Evolutionary conservation across 1,140 invertebrate genomes (phyloP).

Genomic region (Scaptomyza montana): DNA sequence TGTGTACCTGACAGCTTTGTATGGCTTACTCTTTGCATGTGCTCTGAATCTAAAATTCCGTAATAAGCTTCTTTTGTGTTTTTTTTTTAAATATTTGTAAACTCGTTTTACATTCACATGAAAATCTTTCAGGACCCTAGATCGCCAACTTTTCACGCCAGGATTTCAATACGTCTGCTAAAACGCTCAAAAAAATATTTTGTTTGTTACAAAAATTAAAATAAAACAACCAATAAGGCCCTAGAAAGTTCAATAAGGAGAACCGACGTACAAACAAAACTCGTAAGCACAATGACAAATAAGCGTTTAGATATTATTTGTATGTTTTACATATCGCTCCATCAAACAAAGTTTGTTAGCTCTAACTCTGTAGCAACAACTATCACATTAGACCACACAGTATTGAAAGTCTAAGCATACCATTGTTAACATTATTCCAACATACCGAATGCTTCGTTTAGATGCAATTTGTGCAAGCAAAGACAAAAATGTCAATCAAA

Average conservation of each 20-base stretch:
- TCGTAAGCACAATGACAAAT: too few species aligned
- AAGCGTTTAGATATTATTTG: too few species aligned
- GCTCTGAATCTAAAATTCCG: constrained; percentile 43
- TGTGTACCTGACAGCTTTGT: constrained; percentile 47
- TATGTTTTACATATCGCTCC: too few species aligned
- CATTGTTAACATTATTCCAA: too few species aligned
- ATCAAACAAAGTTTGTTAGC: too few species aligned
- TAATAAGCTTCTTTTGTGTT: constrained; percentile 14
- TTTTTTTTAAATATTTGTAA: constrained; percentile 17
- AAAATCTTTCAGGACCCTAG: constrained; percentile 24
- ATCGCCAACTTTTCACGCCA: constrained; percentile 19
- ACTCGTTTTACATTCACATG: constrained; percentile 20
- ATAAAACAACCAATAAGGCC: constrained; percentile 10
- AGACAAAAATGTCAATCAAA: too few species aligned
- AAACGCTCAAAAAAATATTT: constrained; percentile 63
- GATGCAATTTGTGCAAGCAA: too few species aligned
- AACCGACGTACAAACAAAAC: too few species aligned
- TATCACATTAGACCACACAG: too few species aligned
- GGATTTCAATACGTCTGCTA: constrained; percentile 39
- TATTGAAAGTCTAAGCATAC: too few species aligned
- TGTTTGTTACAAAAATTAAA: constrained; percentile 28
- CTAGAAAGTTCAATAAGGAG: constrained; percentile 32
- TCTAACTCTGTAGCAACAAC: too few species aligned
- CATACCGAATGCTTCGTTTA: too few species aligned
- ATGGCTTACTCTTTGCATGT: constrained; percentile 37